Evolutionary conservation across 2,797 vertebrate genomes (phyloP).

Genomic region (Protosalanx chinensis): DNA sequence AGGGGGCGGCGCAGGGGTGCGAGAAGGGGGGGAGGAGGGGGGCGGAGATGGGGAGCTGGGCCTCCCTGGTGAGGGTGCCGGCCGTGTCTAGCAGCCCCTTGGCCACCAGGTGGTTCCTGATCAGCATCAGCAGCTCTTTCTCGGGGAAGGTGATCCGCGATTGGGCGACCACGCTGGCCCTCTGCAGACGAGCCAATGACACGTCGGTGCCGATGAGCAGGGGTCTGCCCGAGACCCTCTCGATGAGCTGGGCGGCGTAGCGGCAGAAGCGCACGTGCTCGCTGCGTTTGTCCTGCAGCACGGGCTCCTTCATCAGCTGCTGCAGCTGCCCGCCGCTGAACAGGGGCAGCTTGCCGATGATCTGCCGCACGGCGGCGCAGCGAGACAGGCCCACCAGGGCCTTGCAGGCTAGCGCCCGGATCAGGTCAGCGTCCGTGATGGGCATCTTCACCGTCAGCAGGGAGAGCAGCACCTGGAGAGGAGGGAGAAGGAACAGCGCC

Average conservation of each 20-base stretch:
- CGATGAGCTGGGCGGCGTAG: slow-evolving; percentile 87
- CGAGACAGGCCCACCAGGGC: slow-evolving; percentile 90
- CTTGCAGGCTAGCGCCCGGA: slow-evolving; percentile 87
- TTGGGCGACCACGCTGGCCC: slow-evolving; percentile 91
- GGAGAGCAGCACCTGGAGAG: slow-evolving; percentile 79
- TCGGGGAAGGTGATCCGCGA: slow-evolving; percentile 90
- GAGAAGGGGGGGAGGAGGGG: slow-evolving; percentile 74
- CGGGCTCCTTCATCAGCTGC: slow-evolving; percentile 95
- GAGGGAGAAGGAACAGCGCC: background rate
- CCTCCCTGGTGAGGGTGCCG: slow-evolving; percentile 81
- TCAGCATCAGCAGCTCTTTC: slow-evolving; percentile 90
- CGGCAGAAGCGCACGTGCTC: slow-evolving; percentile 97
- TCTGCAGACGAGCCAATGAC: slow-evolving; percentile 89
- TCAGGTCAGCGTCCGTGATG: slow-evolving; percentile 93
- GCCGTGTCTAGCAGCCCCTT: slow-evolving; percentile 91
- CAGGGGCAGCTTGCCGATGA: slow-evolving; percentile 94
- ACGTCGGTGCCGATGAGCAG: slow-evolving; percentile 89
- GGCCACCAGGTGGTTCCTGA: slow-evolving; percentile 90
- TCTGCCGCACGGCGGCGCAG: slow-evolving; percentile 86
- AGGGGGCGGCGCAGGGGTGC: slow-evolving; percentile 72
- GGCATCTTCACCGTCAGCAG: slow-evolving; percentile 91
- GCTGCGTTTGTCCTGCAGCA: slow-evolving; percentile 94
- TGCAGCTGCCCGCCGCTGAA: slow-evolving; percentile 96
- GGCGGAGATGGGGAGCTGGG: slow-evolving; percentile 79
- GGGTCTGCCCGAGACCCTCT: slow-evolving; percentile 89